These are phyloP conservation scores for Andinoacara biseriatus DNA, from an alignment of 2,113 vertebrate species.

Conservation along the genomic window DNA sequence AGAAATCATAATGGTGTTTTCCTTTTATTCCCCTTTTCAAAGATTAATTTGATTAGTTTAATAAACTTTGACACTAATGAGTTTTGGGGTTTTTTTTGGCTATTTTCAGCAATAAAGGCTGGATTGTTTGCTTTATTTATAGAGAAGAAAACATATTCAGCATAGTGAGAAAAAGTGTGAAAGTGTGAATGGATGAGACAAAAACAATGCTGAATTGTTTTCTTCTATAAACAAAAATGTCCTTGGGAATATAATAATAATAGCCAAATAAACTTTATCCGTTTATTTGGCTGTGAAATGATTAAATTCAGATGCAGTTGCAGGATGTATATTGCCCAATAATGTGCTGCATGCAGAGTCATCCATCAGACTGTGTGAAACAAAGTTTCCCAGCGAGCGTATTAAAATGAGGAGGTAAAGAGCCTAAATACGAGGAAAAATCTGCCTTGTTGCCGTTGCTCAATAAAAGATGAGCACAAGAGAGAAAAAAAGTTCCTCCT, in stretches of 20 bases:
- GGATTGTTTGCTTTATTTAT: background rate
- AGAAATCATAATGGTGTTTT: background rate
- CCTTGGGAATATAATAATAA: background rate
- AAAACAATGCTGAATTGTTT: background rate
- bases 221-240: background rate
- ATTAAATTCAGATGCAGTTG: background rate
- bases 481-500: slow-evolving; percentile 28
- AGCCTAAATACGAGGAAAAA: background rate
- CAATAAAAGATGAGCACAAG: slow-evolving; percentile 48
- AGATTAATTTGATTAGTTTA: background rate
- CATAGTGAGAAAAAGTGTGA: background rate
- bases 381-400: slow-evolving; percentile 2
- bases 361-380: slow-evolving; percentile 21
- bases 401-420: slow-evolving; percentile 4
- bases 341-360: background rate
- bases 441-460: background rate
- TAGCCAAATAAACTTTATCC: background rate
- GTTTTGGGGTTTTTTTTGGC: background rate
- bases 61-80: background rate
- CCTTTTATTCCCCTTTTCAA: background rate
- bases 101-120: background rate
- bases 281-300: background rate
- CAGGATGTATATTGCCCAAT: background rate
- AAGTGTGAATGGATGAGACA: background rate
- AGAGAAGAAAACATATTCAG: background rate